Evolutionary conservation across 2,797 vertebrate species (phyloP), one percentile per base, ranked within the genome.

Genomic region (Cephalopachus bancanus): DNA sequence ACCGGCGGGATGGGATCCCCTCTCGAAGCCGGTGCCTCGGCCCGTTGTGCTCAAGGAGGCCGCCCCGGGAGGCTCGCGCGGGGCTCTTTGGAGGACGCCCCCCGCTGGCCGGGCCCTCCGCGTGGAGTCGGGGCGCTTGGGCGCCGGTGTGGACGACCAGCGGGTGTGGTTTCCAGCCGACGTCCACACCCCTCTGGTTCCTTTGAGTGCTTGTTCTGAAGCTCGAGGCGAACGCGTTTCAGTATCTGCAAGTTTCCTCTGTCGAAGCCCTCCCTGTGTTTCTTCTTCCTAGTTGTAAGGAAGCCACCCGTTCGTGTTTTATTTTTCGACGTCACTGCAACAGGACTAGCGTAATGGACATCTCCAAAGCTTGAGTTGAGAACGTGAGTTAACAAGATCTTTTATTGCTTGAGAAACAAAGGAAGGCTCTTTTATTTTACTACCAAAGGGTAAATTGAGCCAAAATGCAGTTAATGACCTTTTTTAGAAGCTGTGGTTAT

Each of bases 351-450:
- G 37, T 37, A 37, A 37, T 37, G 37, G 71, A 17, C 59, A 69
- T 88, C 51, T 53, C 19, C 92, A 88, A 72, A 89, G 65, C 57
- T 78, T 83, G n/a, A 74, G 44, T 72, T 90, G 49, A 95, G 44
- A 81, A 87, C 94, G n/a, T 83, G 62, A 92, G 33, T 72, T 93
- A 87, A 76, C 22, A 24, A 91, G 17, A 15, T 86, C 37, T 89
- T 83, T n/a, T 67, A 49, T 75, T 95, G 85, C 76, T 71, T 88
- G 81, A 84, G 64, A 89, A 90, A 76, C 26, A 33, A 64, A 80
- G 59, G 20, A 89, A 79, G 28, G 85, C 26, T 5, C 8, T 72
- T 93, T 76, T 17, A 69, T 86, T 86, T 93, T 75, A 80, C 74
- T 87, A 92, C n/a, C 51, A 24, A 74, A 89, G 33, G n/a, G 28